Percentiles rank a stretch among this genome's conserved stretches.
These are phyloP conservation scores for Caenorhabditis macrosperma DNA, from an alignment of 2,888 invertebrate species.

Conservation along the genomic window DNA sequence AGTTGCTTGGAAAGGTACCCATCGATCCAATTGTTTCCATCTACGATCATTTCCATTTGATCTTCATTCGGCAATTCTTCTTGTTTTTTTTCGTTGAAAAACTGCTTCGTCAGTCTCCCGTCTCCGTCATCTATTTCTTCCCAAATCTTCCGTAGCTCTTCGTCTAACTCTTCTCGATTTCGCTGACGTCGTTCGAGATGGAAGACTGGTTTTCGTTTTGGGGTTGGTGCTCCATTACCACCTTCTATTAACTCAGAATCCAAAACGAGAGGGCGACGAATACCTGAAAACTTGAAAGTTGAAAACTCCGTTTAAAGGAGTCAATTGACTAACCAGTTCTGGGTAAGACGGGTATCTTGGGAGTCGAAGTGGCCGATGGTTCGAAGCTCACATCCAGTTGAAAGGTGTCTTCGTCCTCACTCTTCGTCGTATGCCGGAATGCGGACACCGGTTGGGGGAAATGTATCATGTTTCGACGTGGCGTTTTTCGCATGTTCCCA, in stretches of 20 bases:
- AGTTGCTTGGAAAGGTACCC: not conserved
- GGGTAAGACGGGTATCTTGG: not conserved
- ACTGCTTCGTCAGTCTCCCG: not conserved
- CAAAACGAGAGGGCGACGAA: slow-evolving; percentile 27
- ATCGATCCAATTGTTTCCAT: slow-evolving; percentile 5
- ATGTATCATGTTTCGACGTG: not conserved
- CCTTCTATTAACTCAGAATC: not conserved
- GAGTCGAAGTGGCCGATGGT: slow-evolving; percentile 49
- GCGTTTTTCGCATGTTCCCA: slow-evolving; percentile 17
- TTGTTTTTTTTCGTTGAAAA: not conserved
- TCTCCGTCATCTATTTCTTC: not conserved
- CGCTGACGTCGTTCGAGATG: slow-evolving; percentile 1
- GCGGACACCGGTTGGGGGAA: slow-evolving; percentile 15
- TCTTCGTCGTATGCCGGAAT: slow-evolving; percentile 30
- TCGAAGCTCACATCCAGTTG: slow-evolving; percentile 42
- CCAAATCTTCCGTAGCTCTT: slow-evolving; percentile 18
- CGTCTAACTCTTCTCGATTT: not conserved
- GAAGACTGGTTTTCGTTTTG: slow-evolving; percentile 20
- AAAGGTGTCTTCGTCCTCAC: slow-evolving; percentile 42
- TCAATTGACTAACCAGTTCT: slow-evolving; percentile 3
- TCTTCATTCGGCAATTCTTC: not conserved
- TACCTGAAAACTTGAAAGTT: slow-evolving; percentile 1
- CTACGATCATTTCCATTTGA: not conserved
- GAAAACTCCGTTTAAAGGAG: not conserved
- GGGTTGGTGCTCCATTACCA: slow-evolving; percentile 23